Evolutionary conservation across 2,888 invertebrate genomes (phyloP).

Genomic region (Oscheius sp.): DNA sequence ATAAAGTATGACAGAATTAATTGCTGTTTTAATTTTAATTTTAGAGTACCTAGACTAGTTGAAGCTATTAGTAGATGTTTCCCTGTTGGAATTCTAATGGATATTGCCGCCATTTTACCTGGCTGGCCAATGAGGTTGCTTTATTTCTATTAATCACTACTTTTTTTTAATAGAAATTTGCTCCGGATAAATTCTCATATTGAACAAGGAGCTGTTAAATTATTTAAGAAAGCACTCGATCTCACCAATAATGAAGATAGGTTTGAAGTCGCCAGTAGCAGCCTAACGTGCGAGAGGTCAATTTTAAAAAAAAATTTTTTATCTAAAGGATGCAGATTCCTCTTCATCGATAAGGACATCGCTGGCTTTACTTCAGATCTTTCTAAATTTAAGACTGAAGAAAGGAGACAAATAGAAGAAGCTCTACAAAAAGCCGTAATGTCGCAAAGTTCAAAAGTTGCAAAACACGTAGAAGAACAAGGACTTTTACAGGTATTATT

Average conservation of each 20-base stretch:
- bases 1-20: too few relatives aligned
- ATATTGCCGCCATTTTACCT: constrained; percentile 12
- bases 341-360: constrained; percentile 5
- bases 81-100: constrained; percentile 21
- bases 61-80: constrained; percentile 3
- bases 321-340: not conserved
- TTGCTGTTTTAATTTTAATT: not conserved
- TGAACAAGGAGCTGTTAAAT: not conserved
- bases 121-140: constrained; percentile 24
- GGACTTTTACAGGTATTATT: constrained; percentile 18
- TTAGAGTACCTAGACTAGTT: constrained; percentile 15
- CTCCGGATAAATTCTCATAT: constrained; percentile 1
- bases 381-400: not conserved
- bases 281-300: constrained; percentile 14
- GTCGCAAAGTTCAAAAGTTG: not conserved
- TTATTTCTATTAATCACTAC: not conserved
- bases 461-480: constrained; percentile 8
- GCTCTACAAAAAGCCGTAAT: not conserved
- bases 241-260: not conserved
- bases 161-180: constrained; percentile 4
- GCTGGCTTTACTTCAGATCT: not conserved
- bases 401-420: constrained; percentile 5
- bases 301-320: not conserved
- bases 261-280: not conserved
- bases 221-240: constrained; percentile 9